Evolutionary conservation across 2,888 invertebrate genomes (phyloP), one percentile per base, ranked within the genome.

Genomic region (Mechanitis mazaeus): DNA sequence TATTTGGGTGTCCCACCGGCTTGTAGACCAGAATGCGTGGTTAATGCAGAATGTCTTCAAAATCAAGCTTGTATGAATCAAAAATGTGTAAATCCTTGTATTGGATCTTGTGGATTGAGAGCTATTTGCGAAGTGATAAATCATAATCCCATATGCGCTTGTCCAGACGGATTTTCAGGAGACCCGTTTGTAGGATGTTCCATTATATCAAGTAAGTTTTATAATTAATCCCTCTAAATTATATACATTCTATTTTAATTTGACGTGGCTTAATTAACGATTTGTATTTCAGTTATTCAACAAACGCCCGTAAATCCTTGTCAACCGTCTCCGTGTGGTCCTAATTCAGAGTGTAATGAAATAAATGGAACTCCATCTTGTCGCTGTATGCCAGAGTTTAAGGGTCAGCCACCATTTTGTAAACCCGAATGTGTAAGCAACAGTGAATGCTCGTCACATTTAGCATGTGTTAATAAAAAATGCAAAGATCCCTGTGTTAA

Each of bases 341-440:
- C 95, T 0, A 94, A 94, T 75, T 92, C 95, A 1, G 92, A 94
- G 76, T 96, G 95, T 73, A 91, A 92, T 76, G 91, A 93, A 65
- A 81, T 92, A 20, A 93, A 94, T 66, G 93, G 92, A 64, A 91
- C 91, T 45, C 94, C 95, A 1, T 94, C 95, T 0, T 96, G 96
- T 75, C 93, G 93, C 33, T 96, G 96, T 74, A 82, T 94, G 64
- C 91, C 93, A 50, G 92, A 92, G 72, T 94, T 92, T 72, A 91
- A 90, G 63, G 95, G 95, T 57, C 88, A 92, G 60, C 95, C 96
- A 54, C 95, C 95, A 1, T 94, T 94, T 72, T 96, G 95, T 73
- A 91, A 93, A 68, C 95, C 95, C 1, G 96, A 96, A 85, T 96
- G 96, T 81, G 90, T 94, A 47, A 93, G 94, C 69, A 95, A 95